Percentiles rank a stretch among this genome's conserved stretches.
Evolutionary conservation across 2,888 invertebrate species (phyloP).

Genomic region (Hypomecis atomaria): DNA sequence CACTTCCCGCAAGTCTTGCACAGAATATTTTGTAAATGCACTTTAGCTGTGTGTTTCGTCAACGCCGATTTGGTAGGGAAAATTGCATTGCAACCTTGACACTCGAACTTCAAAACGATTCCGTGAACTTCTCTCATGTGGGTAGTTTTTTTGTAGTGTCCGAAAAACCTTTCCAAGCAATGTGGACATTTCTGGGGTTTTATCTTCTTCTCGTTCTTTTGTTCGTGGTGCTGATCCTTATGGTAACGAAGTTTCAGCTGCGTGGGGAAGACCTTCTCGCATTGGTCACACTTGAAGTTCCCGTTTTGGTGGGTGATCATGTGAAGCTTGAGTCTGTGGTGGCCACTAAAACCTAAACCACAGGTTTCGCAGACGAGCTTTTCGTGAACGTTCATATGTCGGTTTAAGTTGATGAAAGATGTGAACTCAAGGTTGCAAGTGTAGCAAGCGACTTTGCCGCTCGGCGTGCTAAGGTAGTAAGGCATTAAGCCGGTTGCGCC

Average conservation of each 20-base stretch:
- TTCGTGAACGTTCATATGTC: constrained; percentile 77
- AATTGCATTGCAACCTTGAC: constrained; percentile 62
- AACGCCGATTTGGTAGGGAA: constrained; percentile 68
- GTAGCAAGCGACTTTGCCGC: constrained; percentile 67
- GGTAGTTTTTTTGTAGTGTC: constrained; percentile 75
- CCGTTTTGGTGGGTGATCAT: constrained; percentile 73
- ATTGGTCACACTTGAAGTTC: constrained; percentile 68
- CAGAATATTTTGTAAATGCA: constrained; percentile 71
- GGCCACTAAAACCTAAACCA: constrained; percentile 73
- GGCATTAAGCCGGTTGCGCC: constrained; percentile 75
- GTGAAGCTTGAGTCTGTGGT: constrained; percentile 71
- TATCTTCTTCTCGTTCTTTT: constrained; percentile 63
- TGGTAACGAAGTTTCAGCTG: constrained; percentile 73
- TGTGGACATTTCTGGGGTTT: constrained; percentile 75
- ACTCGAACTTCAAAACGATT: constrained; percentile 70
- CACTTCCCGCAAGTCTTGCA: constrained; percentile 74
- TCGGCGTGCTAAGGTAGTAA: constrained; percentile 62
- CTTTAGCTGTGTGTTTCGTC: constrained; percentile 72
- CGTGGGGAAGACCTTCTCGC: constrained; percentile 67
- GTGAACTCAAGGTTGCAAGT: constrained; percentile 70
- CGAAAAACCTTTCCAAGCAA: constrained; percentile 72
- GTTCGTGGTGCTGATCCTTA: constrained; percentile 67
- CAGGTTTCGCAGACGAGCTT: constrained; percentile 76
- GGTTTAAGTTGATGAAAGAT: constrained; percentile 70
- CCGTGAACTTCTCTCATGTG: constrained; percentile 73